Base-by-base conservation (phyloP, 1,140 invertebrate species). In the Calephelis virginiensis region DNA sequence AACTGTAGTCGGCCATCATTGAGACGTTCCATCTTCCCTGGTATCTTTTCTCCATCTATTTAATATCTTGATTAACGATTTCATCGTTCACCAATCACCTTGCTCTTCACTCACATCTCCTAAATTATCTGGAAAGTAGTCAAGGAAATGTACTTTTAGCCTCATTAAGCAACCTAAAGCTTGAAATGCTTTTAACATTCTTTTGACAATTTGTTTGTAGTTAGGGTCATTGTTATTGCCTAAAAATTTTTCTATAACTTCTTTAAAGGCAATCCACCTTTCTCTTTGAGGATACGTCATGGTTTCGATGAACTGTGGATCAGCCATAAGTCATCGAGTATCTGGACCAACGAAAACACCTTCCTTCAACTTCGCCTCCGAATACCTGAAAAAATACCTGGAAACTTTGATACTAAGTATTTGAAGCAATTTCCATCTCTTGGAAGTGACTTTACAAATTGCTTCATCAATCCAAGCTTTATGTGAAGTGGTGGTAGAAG, bases 351-450 rank as follows among this genome's bases (percentile, higher is more conserved):
- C 43, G 43, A 68, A 59, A 59, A 68, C 50, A 28, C 66, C 66
- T 63, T 67, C 48, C 56, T 63, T 67, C 60, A 67, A 56, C 49
- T 67, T 67, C 11, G 67, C 50, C 48, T 64, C 63, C 12, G 37
- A n/a, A n/a, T n/a, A n/a, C n/a, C n/a, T n/a, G n/a, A n/a, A n/a
- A n/a, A 63, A 0, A 69, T 60, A 5, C 53, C 28, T 40, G 53
- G 64, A 65, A 69, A 65, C 48, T 69, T 65, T 64, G 47, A 56
- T 61, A 64, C 47, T 53, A 62, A 45, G 43, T 63, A 70, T 63
- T 46, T 70, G 45, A 66, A 65, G 63, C 49, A 62, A 56, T 62
- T 45, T 43, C 68, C 61, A 63, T 68, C 56, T 65, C 40, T 70
- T 62, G 59, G 68, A 53, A 49, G 59, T 50, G 63, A 48, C 5